Evolutionary conservation across 2,888 invertebrate species (phyloP).

Genomic region (Crematogaster levior): DNA sequence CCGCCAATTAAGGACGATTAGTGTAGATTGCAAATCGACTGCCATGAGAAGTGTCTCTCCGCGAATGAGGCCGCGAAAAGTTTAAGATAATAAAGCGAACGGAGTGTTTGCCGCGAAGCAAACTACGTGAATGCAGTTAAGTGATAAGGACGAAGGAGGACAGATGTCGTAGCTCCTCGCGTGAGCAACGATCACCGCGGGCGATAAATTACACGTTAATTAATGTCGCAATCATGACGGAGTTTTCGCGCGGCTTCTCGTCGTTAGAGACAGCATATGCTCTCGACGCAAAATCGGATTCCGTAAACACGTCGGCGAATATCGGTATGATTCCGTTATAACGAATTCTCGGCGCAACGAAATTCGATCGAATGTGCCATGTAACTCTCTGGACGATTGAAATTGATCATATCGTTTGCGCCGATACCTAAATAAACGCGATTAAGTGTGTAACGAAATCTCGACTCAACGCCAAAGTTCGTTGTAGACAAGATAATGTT

Average conservation of each 20-base stretch:
- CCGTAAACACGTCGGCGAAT: background rate
- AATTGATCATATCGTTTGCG: background rate
- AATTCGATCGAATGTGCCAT: constrained; percentile 11
- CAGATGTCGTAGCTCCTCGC: background rate
- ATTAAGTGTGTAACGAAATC: background rate
- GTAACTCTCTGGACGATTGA: background rate
- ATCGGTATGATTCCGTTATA: background rate
- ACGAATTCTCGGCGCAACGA: background rate
- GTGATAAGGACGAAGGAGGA: background rate
- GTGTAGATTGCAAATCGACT: constrained; percentile 44
- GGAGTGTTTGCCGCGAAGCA: constrained; percentile 1
- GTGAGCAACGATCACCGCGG: background rate
- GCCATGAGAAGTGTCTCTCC: constrained; percentile 22
- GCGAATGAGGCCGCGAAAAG: constrained; percentile 31
- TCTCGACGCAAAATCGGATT: background rate
- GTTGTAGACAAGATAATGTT: constrained; percentile 2
- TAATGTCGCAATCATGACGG: background rate
- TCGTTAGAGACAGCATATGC: background rate
- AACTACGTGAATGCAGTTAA: background rate
- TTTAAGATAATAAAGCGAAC: constrained; percentile 24
- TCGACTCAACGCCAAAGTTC: background rate
- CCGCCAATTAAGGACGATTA: constrained; percentile 62
- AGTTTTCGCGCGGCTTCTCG: background rate
- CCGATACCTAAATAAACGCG: background rate
- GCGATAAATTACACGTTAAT: constrained; percentile 30